Base-by-base conservation (phyloP, 2,797 vertebrate genomes). In the Ispidina lecontei region DNA sequence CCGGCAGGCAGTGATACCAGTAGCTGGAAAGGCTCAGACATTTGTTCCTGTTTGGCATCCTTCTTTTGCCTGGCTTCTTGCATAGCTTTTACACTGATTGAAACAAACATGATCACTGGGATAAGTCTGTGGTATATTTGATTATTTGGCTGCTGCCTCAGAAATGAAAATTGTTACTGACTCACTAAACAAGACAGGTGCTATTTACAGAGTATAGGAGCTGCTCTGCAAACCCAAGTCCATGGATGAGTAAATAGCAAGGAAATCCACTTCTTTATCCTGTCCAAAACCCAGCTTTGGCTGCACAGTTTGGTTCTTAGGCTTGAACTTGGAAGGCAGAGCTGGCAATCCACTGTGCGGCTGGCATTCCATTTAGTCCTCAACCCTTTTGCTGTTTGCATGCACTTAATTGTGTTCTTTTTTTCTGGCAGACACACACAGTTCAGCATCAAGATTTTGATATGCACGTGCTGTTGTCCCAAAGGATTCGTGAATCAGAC, bases 341-440 rank as follows among this genome's bases (percentile, higher is more conserved):
- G 79, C 92, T 96, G 26, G 13, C 91, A 90, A 43, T 95, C 89
- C 95, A 92, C 90, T 96, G 73, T 54, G 43, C 6, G 69, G 84
- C 91, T 95, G 94, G 55, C 79, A 44, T 74, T 62, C 64, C 5
- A 19, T 67, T 95, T 82, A 84, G 64, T 94, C 72, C 90, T 90
- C 78, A 87, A 83, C 85, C 87, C 69, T 93, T 95, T 94, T 67
- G 59, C 82, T 88, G 62, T 69, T 94, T 90, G 84, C 59, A 25
- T 92, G 91, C 83, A 86, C 58, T 84, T 77, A 76, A 77, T 93
- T 93, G 56, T 94, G 37, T 44, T 44, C 28, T 28, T 56, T 91
- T 93, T 62, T 72, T 78, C 90, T 94, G 87, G 87, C 93, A 95
- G 84, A 46, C 67, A 76, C 46, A 35, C 68, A 23, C 7, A 68